Evolutionary conservation across 1,140 invertebrate species (phyloP).

Genomic region (Musca domestica): DNA sequence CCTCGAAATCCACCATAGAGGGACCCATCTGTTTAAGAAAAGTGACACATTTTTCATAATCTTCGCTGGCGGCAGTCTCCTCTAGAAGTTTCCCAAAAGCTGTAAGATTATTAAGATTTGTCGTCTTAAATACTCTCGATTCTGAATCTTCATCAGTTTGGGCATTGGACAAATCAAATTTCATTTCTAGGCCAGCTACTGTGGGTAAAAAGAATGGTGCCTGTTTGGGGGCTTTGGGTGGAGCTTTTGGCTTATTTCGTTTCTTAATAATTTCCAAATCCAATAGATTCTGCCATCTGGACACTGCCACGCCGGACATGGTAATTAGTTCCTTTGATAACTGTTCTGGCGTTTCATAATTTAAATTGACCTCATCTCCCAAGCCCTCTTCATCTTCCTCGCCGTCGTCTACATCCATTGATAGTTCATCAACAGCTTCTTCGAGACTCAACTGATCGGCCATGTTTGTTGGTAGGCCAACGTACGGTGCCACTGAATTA

Average conservation of each 20-base stretch:
- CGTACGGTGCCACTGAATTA: slow-evolving; percentile 57
- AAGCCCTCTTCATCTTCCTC: slow-evolving; percentile 53
- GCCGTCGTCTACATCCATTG: slow-evolving; percentile 52
- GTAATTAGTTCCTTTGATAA: slow-evolving; percentile 80
- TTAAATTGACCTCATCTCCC: slow-evolving; percentile 57
- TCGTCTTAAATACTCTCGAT: slow-evolving; percentile 59
- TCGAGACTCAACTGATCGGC: slow-evolving; percentile 43
- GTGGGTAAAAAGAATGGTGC: slow-evolving; percentile 96
- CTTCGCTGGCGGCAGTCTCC: slow-evolving; percentile 47
- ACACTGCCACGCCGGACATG: slow-evolving; percentile 78
- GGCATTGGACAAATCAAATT: slow-evolving; percentile 71
- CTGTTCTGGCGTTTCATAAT: slow-evolving; percentile 70
- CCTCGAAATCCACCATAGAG: slow-evolving; percentile 85
- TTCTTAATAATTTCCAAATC: slow-evolving; percentile 87
- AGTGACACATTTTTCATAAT: slow-evolving; percentile 62
- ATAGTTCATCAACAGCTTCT: slow-evolving; percentile 42
- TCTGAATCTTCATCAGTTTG: slow-evolving; percentile 53
- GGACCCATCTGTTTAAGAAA: slow-evolving; percentile 81
- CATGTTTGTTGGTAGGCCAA: slow-evolving; percentile 61
- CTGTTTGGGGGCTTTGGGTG: slow-evolving; percentile 74
- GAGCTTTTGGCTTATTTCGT: slow-evolving; percentile 87
- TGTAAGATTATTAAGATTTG: slow-evolving; percentile 64
- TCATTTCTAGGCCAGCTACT: slow-evolving; percentile 75
- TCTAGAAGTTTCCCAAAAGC: slow-evolving; percentile 65
- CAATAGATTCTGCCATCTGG: slow-evolving; percentile 91